Evolutionary conservation across 2,888 invertebrate genomes (phyloP).

Genomic region (Trichopoda pennipes): DNA sequence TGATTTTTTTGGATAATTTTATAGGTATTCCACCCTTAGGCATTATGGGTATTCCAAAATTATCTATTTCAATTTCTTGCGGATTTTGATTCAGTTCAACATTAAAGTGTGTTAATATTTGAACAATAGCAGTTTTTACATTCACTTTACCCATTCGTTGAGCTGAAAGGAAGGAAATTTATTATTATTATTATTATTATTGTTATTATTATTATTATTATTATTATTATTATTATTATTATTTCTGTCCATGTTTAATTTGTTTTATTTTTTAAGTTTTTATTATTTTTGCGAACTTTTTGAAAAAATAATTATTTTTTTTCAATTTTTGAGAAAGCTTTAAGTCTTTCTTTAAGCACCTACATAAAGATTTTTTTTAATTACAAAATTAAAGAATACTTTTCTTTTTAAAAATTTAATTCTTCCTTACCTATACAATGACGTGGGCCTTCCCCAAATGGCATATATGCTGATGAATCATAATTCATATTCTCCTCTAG

Average conservation of each 20-base stretch:
- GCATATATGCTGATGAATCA: conserved; percentile 77
- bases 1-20: conserved; percentile 71
- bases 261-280: too few species aligned
- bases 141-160: conserved; percentile 78
- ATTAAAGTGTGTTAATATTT: conserved; percentile 75
- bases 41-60: conserved; percentile 73
- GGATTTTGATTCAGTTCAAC: conserved; percentile 71
- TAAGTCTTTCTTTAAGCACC: too few species aligned
- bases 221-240: too few species aligned
- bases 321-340: neutral
- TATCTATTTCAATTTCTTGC: conserved; percentile 76
- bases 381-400: too few species aligned
- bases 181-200: too few species aligned
- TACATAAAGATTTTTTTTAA: too few species aligned
- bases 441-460: conserved; percentile 81
- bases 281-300: neutral
- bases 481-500: conserved; percentile 74
- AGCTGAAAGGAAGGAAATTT: conserved; percentile 69
- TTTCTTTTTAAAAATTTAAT: too few species aligned
- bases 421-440: conserved; percentile 79
- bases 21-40: conserved; percentile 76
- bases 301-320: neutral
- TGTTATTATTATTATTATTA: too few species aligned
- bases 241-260: too few species aligned
- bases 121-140: conserved; percentile 77